Percentiles rank a stretch among this genome's conserved stretches.
Evolutionary conservation across 1,140 invertebrate species (phyloP).

Genomic region (Pteromalus puparum): DNA sequence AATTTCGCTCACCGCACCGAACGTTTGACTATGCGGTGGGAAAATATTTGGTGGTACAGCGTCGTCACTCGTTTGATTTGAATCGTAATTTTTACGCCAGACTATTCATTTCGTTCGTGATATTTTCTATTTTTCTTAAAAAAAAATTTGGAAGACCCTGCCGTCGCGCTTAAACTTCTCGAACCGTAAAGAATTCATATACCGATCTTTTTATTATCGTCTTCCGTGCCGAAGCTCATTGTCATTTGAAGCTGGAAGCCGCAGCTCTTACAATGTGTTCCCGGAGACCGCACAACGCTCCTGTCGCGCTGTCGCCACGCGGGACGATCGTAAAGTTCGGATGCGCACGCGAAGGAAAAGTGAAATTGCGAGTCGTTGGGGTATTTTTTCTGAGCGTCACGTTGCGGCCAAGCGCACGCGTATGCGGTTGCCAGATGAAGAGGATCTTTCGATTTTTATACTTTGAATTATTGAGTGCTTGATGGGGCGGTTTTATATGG

Average conservation of each 20-base stretch:
- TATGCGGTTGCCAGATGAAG: background rate
- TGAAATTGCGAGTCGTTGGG: background rate
- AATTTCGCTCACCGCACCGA: background rate
- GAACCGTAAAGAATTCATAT: background rate
- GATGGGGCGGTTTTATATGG: background rate
- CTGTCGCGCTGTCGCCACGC: constrained; percentile 17
- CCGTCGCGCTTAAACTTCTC: background rate
- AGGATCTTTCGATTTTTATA: background rate
- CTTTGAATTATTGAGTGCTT: background rate
- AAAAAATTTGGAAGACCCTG: too few relatives aligned
- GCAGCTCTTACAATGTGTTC: background rate
- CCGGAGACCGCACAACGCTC: background rate
- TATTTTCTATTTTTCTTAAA: too few relatives aligned
- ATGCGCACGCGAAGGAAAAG: constrained; percentile 9
- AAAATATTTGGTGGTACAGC: background rate
- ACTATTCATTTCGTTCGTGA: background rate
- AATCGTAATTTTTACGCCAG: background rate
- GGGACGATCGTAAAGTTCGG: constrained; percentile 27
- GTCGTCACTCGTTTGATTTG: background rate
- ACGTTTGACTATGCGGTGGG: constrained; percentile 7
- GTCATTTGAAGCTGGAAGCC: background rate
- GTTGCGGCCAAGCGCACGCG: background rate
- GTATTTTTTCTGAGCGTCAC: background rate
- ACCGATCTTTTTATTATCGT: background rate
- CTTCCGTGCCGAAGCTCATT: background rate